Base-by-base conservation (phyloP, 2,888 invertebrate species). In the Scelioninae gen. 2 region DNA sequence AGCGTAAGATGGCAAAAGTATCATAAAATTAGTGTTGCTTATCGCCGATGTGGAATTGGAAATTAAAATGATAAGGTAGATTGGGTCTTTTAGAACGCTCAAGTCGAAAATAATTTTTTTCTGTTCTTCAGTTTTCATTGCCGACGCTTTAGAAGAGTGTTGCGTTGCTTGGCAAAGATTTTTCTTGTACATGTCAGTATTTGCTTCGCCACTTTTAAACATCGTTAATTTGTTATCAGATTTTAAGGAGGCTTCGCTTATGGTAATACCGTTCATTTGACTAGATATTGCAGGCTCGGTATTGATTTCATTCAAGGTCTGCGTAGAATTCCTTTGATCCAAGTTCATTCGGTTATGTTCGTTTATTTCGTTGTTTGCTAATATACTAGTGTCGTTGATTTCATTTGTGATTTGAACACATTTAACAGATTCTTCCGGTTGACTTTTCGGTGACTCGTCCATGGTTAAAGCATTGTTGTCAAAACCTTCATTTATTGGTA, bases 21-120 rank as follows among this genome's bases (percentile, higher is more conserved):
- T 94, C 61, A 94, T 92, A 78, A 95, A 94, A 82, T 95, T 95
- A 0, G 94, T 95, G 79, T 94, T 95, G 73, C 94, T 93, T 63
- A 95, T 94, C 0, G 95, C 95, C 70, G 92, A 93, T 0, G 95
- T 94, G 37, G 93, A 94, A 79, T 94, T 95, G 0, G 94, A 95
- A 80, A 95, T 91, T 6, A 95, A 84, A 72, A 95, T 94, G 0
- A 95, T 91, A 55, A 95, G 87, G 81, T 94, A 95, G 48, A 94
- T 89, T 0, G 94, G 94, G 83, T 95, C 94, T 82, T 88, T 91
- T 0, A 95, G 83, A 0, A 95, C 86, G 25, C 92, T 89, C 0
- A 93, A 79, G 80, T 94, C 94, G 78, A 94, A 93, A 78, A 93
- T 92, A 2, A 52, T 55, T 9, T 60, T 58, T 6, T 43, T 60